phyloP scores from a whole-genome alignment of 2,888 invertebrate genomes.

The Platypus cylindrus region DNA sequence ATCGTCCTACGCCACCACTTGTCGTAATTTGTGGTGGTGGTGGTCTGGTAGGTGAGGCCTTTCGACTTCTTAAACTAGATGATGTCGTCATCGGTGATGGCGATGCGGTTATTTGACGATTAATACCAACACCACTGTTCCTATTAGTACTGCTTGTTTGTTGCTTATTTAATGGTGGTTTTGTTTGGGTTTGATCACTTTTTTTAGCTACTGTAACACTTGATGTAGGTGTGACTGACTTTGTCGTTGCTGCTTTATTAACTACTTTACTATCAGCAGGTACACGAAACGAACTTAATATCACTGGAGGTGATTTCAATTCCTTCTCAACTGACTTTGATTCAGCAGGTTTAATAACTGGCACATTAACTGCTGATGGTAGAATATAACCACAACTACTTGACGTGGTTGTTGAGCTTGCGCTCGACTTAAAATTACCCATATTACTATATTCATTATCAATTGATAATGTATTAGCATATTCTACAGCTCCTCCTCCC shows the following conservation, averaged over 20 bases:
- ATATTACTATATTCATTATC: conserved; percentile 54
- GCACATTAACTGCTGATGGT: conserved; percentile 58
- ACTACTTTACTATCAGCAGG: conserved; percentile 21
- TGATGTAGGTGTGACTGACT: conserved; percentile 20
- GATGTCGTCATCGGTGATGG: conserved; percentile 29
- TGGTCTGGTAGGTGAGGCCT: conserved; percentile 28
- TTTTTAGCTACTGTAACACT: conserved; percentile 5
- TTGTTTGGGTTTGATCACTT: conserved; percentile 8
- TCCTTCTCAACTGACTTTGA: conserved; percentile 8
- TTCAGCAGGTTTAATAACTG: conserved; percentile 27
- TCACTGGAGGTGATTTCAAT: conserved; percentile 10
- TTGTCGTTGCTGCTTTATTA: conserved; percentile 20
- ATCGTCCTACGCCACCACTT: too few relatives aligned
- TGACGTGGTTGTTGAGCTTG: conserved; percentile 42
- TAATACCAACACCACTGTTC: conserved; percentile 16
- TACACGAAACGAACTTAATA: conserved; percentile 25
- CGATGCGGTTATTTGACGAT: conserved; percentile 15
- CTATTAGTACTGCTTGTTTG: conserved; percentile 16
- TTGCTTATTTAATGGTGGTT: conserved; percentile 10
- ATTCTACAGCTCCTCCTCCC: conserved; percentile 33
- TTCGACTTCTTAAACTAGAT: conserved; percentile 37
- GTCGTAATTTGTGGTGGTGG: too few relatives aligned
- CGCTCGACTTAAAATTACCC: conserved; percentile 32
- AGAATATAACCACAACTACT: conserved; percentile 63
- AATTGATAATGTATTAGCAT: conserved; percentile 44